Conservation (phyloP, 2,113 vertebrate genomes). For the Vidua chalybeata region DNA sequence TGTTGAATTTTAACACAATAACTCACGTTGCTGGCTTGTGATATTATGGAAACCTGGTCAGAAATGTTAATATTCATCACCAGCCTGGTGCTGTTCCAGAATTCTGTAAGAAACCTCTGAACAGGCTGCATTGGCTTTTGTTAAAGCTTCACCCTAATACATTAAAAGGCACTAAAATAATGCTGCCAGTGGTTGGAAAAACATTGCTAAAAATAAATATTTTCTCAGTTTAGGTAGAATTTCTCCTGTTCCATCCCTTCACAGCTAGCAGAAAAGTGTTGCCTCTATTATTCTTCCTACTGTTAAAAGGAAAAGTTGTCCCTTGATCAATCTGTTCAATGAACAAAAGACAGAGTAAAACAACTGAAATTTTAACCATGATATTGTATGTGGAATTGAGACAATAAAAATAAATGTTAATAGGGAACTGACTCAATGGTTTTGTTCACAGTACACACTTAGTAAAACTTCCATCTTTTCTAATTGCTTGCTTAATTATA, state of each 20-base stretch:
- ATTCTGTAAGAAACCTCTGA: background rate
- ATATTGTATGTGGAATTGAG: background rate
- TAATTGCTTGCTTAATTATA: background rate
- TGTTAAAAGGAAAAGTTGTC: background rate
- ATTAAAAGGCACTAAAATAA: constrained; percentile 24
- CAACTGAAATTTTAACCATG: background rate
- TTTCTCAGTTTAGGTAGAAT: background rate
- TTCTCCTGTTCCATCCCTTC: background rate
- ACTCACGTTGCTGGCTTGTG: background rate
- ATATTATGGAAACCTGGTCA: background rate
- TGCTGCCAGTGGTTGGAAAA: background rate
- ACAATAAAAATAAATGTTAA: background rate
- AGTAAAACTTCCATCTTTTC: background rate
- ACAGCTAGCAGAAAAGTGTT: background rate
- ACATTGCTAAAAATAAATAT: background rate
- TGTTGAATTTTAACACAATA: background rate
- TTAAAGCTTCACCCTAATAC: background rate
- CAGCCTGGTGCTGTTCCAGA: background rate
- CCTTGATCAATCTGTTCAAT: background rate
- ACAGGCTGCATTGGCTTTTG: background rate
- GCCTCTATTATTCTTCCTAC: background rate
- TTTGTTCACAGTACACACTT: background rate
- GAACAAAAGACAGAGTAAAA: background rate
- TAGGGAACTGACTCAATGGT: background rate
- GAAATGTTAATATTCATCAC: background rate